These are phyloP conservation scores for Phyto melanocephala DNA, from an alignment of 2,888 invertebrate species.

Conservation along the genomic window DNA sequence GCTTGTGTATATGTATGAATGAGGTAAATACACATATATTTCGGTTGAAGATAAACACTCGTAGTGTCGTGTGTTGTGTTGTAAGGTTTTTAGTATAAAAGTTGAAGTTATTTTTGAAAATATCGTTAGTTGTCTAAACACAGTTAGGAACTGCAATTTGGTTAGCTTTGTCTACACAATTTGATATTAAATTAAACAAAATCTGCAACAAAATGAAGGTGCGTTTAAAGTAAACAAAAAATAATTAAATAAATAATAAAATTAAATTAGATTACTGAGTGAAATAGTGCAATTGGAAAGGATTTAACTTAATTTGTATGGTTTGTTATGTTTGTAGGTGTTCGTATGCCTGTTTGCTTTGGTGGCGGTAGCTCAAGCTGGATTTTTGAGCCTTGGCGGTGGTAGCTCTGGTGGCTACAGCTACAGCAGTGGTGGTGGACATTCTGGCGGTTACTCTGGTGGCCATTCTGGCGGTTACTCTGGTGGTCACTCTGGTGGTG, in stretches of 20 bases:
- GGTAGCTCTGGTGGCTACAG: slow-evolving; percentile 39
- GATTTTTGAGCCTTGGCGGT: slow-evolving; percentile 34
- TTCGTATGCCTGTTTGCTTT: slow-evolving; percentile 53
- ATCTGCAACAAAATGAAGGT: slow-evolving; percentile 63
- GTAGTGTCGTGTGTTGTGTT: slow-evolving; percentile 5
- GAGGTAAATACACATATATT: no score
- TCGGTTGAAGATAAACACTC: not conserved
- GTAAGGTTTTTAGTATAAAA: slow-evolving; percentile 45
- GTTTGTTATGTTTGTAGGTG: slow-evolving; percentile 29
- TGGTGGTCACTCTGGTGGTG: slow-evolving; percentile 22
- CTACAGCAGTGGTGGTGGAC: not conserved
- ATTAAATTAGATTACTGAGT: no score
- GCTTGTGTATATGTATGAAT: not conserved
- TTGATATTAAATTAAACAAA: slow-evolving; percentile 42
- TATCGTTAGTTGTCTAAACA: slow-evolving; percentile 48
- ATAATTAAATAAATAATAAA: not conserved
- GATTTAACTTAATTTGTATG: not conserved
- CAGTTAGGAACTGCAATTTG: slow-evolving; percentile 45
- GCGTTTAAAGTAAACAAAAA: not conserved
- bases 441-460: slow-evolving; percentile 1
- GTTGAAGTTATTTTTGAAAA: slow-evolving; percentile 26
- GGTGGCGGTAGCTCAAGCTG: no score
- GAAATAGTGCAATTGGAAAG: not conserved
- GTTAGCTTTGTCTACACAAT: slow-evolving; percentile 49
- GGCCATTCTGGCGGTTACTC: slow-evolving; percentile 22